Evolutionary conservation across 2,113 vertebrate genomes (phyloP).

Genomic region (Noctilio leporinus): DNA sequence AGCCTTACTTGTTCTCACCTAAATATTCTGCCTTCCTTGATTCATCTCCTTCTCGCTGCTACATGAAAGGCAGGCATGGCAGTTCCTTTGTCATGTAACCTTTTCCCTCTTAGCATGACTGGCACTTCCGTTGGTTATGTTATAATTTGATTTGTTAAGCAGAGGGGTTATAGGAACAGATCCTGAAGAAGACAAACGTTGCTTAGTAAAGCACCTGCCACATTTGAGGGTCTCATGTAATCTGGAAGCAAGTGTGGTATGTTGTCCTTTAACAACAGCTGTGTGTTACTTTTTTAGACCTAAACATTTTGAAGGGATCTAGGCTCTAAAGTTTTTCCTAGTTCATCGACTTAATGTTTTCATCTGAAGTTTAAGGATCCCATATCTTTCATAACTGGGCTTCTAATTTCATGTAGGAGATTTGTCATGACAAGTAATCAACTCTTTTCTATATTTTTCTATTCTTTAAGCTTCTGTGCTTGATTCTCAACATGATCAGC

Average conservation of each 20-base stretch:
- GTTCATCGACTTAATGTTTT: neutral
- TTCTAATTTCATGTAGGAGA: neutral
- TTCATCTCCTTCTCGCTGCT: neutral
- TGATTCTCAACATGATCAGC: neutral
- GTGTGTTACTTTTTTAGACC: neutral
- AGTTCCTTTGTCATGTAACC: neutral
- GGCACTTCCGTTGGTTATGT: neutral
- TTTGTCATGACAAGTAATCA: neutral
- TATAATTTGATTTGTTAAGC: neutral
- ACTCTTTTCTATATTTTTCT: neutral
- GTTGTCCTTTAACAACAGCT: neutral
- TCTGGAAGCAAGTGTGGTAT: neutral
- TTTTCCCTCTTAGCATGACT: neutral
- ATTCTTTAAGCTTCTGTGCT: neutral
- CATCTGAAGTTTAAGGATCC: neutral
- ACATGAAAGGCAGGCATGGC: too few relatives aligned
- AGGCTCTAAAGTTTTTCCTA: neutral
- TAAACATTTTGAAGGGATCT: neutral
- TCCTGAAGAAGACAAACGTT: neutral
- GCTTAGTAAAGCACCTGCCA: neutral
- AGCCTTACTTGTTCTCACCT: neutral
- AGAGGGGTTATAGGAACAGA: neutral
- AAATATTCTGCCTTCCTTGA: neutral
- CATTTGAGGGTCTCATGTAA: neutral
- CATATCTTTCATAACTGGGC: neutral